phyloP scores from a whole-genome alignment of 1,140 invertebrate species.

The Hycleus cichorii region DNA sequence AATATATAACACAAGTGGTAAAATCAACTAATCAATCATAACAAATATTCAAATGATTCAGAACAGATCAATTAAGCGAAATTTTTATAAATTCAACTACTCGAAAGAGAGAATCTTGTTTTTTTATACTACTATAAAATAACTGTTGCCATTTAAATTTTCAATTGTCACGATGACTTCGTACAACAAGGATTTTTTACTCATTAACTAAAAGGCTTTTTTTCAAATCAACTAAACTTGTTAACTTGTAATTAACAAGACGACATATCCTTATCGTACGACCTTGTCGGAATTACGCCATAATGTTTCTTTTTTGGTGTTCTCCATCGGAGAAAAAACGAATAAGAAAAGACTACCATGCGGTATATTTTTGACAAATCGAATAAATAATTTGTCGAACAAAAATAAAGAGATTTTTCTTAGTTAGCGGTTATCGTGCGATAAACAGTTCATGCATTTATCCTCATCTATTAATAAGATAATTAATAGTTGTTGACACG shows the following conservation, averaged over 20 bases:
- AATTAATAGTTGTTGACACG: slow-evolving; percentile 13
- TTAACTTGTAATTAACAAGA: slow-evolving; percentile 5
- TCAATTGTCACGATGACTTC: too few species aligned
- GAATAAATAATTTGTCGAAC: slow-evolving; percentile 2
- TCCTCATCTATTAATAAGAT: slow-evolving; percentile 12
- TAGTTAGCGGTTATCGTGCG: slow-evolving; percentile 7
- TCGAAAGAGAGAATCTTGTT: too few species aligned
- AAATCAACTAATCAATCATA: slow-evolving; percentile 1
- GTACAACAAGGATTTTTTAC: too few species aligned
- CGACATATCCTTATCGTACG: slow-evolving; percentile 8
- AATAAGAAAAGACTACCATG: slow-evolving; percentile 2
- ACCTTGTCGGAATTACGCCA: slow-evolving; percentile 4
- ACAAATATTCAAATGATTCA: slow-evolving; percentile 5
- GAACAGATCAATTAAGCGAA: slow-evolving; percentile 1
- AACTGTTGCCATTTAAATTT: too few species aligned
- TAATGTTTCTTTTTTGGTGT: too few species aligned
- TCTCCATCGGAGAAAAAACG: too few species aligned
- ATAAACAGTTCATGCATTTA: slow-evolving; percentile 13
- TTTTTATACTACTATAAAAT: too few species aligned
- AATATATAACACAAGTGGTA: too few species aligned
- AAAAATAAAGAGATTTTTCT: slow-evolving; percentile 1
- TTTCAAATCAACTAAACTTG: background rate
- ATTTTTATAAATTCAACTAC: too few species aligned
- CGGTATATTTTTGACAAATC: slow-evolving; percentile 9
- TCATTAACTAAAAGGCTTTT: slow-evolving; percentile 6